These are phyloP conservation scores for Deilephila elpenor DNA, from an alignment of 2,888 invertebrate genomes.

Conservation along the genomic window DNA sequence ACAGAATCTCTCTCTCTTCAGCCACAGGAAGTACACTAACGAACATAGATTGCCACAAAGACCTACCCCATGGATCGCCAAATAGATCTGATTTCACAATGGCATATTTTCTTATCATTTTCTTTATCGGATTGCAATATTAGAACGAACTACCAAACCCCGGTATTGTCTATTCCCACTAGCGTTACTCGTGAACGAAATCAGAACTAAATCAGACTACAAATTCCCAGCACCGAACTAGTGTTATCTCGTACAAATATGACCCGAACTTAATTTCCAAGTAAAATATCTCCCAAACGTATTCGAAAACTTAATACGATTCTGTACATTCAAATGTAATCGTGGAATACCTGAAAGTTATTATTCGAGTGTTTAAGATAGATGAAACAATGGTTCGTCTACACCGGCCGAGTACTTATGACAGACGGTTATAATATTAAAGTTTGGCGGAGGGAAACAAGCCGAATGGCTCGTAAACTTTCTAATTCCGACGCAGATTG, in stretches of 20 bases:
- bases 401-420: slow-evolving; percentile 21
- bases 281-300: slow-evolving; percentile 11
- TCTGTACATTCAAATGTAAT: slow-evolving; percentile 13
- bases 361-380: slow-evolving; percentile 10
- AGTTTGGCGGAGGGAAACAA: slow-evolving; percentile 29
- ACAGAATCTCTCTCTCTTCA: too few relatives aligned
- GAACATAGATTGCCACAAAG: too few relatives aligned
- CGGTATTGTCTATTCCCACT: background rate
- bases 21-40: too few relatives aligned
- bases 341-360: slow-evolving; percentile 19
- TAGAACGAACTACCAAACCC: background rate
- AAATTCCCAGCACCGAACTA: slow-evolving; percentile 13
- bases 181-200: background rate
- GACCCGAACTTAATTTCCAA: slow-evolving; percentile 6
- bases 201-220: slow-evolving; percentile 12
- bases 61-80: too few relatives aligned
- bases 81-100: too few relatives aligned
- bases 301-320: slow-evolving; percentile 12
- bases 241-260: background rate
- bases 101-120: too few relatives aligned
- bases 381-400: slow-evolving; percentile 24
- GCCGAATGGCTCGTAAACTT: slow-evolving; percentile 29
- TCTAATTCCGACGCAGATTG: slow-evolving; percentile 16
- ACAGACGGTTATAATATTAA: slow-evolving; percentile 33
- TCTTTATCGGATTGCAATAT: too few relatives aligned